A percentile compares a stretch with the other conserved stretches of the same genome.
Evolutionary conservation across 2,888 invertebrate genomes (phyloP).

Genomic region (Carcina quercana): DNA sequence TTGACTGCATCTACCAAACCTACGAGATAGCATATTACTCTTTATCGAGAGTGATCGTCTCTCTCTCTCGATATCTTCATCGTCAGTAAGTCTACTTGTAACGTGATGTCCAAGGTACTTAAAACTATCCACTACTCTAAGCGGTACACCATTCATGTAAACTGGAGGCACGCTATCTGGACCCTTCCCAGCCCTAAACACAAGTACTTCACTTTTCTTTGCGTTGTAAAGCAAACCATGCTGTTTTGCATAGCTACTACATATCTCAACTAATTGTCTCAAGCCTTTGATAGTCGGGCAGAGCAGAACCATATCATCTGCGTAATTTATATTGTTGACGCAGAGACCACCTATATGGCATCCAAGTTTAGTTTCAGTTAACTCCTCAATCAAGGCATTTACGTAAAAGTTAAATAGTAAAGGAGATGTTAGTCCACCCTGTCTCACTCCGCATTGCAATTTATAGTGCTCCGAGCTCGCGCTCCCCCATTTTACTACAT

Average conservation of each 20-base stretch:
- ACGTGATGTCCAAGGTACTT: no score
- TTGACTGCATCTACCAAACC: no score
- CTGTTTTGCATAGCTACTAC: slow-evolving; percentile 10
- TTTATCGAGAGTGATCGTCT: no score
- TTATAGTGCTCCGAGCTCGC: not conserved
- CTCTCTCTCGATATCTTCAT: no score
- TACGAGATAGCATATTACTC: no score
- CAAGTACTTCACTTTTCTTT: not conserved
- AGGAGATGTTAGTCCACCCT: not conserved
- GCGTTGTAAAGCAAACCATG: not conserved
- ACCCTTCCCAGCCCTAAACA: not conserved
- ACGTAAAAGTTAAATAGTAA: not conserved
- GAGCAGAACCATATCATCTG: not conserved
- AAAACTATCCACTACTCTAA: not conserved
- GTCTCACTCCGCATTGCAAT: not conserved
- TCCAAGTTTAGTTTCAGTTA: not conserved
- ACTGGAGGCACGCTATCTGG: not conserved
- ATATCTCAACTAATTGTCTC: slow-evolving; percentile 9
- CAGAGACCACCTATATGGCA: not conserved
- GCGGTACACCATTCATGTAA: not conserved
- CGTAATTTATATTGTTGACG: not conserved
- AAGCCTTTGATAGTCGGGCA: slow-evolving; percentile 8
- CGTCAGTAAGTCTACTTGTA: no score
- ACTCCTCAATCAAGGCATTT: not conserved
- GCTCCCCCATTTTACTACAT: not conserved